These are phyloP conservation scores for Catharus minimus DNA, from an alignment of 2,113 vertebrate genomes.

Conservation along the genomic window DNA sequence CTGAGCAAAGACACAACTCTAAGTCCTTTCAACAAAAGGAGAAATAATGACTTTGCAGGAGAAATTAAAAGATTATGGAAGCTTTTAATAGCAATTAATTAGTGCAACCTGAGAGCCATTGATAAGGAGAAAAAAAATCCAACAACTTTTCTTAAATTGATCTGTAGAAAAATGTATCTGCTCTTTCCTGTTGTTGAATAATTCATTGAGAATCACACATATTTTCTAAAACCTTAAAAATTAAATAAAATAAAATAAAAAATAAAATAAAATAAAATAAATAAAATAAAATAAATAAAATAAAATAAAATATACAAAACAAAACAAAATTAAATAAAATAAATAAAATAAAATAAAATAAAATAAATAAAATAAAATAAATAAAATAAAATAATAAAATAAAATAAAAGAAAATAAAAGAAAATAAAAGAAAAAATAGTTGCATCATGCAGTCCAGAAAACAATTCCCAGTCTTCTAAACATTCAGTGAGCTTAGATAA, in stretches of 20 bases:
- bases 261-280: no score
- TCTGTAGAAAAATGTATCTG: neutral
- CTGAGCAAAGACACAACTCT: neutral
- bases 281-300: no score
- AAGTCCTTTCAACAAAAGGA: neutral
- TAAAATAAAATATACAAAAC: no score
- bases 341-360: no score
- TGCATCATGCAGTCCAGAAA: neutral
- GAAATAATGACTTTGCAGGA: neutral
- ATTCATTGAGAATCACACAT: conserved; percentile 9
- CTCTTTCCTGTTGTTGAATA: neutral
- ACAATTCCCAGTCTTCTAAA: conserved; percentile 20
- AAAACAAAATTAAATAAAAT: no score
- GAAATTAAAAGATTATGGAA: neutral
- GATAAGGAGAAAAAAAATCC: neutral
- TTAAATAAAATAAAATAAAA: neutral
- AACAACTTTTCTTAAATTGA: neutral
- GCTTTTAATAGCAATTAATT: conserved; percentile 42
- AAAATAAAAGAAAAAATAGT: no score
- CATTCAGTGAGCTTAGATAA: conserved; percentile 13
- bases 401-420: no score
- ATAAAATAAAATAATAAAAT: no score
- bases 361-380: no score
- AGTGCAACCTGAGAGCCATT: conserved; percentile 25
- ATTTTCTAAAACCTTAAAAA: neutral